A percentile compares a stretch with the other conserved stretches of the same genome.
Conservation (phyloP, 2,797 vertebrate species). For the Gallirallus australis region DNA sequence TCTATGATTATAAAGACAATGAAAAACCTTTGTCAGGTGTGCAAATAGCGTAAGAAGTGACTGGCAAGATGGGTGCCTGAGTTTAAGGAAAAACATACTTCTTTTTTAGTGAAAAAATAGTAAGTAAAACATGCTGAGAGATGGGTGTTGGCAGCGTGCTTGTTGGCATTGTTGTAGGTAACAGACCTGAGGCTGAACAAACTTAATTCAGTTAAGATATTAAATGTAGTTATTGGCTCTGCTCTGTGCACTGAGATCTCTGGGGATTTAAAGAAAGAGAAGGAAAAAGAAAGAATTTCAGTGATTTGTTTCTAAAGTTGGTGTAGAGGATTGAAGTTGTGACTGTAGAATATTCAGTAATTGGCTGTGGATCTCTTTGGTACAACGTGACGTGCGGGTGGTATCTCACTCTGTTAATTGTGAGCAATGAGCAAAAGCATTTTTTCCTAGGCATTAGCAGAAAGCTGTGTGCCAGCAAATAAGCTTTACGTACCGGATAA, state of each 20-base stretch:
- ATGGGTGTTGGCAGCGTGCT: not conserved
- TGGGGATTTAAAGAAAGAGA: too few relatives aligned
- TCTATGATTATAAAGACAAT: not conserved
- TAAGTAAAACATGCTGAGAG: not conserved
- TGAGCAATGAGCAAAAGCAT: not conserved
- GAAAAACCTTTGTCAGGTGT: not conserved
- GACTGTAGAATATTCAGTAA: not conserved
- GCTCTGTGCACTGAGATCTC: not conserved
- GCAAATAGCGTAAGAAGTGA: not conserved
- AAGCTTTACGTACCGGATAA: not conserved
- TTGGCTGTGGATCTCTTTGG: accelerated
- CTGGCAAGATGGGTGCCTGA: not conserved
- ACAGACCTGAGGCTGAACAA: not conserved
- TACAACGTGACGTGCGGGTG: accelerated
- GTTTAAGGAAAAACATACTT: not conserved
- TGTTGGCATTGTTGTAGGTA: not conserved
- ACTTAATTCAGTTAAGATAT: not conserved
- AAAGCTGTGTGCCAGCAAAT: not conserved
- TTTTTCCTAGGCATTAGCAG: not conserved
- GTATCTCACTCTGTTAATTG: not conserved
- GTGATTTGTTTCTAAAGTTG: not conserved
- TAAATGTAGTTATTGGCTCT: not conserved
- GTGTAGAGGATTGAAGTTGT: not conserved
- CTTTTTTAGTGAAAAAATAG: not conserved
- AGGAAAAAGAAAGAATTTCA: not conserved